These are phyloP conservation scores for Drymodes brunneopygia DNA, from an alignment of 2,113 vertebrate genomes.

Conservation along the genomic window DNA sequence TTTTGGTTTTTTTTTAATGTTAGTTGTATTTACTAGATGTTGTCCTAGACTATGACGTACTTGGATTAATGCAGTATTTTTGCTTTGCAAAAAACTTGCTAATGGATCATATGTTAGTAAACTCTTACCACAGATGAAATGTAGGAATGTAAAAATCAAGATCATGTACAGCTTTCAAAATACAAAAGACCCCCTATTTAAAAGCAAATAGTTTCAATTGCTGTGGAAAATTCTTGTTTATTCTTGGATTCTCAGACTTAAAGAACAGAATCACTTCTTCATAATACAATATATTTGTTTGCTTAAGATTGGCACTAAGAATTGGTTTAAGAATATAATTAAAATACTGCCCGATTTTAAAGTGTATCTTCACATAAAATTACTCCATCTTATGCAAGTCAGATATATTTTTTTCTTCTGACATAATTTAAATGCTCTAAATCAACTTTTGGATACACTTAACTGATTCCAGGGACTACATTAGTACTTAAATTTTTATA, in stretches of 20 bases:
- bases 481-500: neutral
- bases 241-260: neutral
- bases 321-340: neutral
- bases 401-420: neutral
- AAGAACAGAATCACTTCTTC: neutral
- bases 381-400: neutral
- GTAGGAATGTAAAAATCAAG: neutral
- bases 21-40: neutral
- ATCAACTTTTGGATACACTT: neutral
- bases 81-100: neutral
- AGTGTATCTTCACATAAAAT: neutral
- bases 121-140: neutral
- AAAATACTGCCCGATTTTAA: neutral
- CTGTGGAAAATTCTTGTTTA: neutral
- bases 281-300: neutral
- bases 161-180: neutral
- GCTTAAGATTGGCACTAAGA: neutral
- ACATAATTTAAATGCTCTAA: neutral
- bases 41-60: neutral
- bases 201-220: neutral
- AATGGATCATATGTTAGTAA: neutral
- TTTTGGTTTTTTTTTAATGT: accelerated
- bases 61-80: neutral
- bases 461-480: neutral
- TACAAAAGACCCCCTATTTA: neutral